A percentile compares a stretch with the other conserved stretches of the same genome.
These are phyloP conservation scores for Homarus americanus DNA, from an alignment of 1,140 invertebrate species.

Conservation along the genomic window DNA sequence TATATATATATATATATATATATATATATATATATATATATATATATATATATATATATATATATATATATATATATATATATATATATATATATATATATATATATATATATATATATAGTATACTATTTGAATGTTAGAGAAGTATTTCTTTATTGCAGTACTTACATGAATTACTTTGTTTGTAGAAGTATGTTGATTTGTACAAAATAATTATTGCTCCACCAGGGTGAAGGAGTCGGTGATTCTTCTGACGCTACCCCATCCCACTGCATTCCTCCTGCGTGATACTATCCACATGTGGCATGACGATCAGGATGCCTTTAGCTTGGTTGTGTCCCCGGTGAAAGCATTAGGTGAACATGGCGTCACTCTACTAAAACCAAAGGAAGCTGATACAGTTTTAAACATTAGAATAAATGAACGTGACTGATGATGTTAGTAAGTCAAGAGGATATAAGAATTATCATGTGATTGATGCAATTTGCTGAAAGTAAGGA, in stretches of 20 bases:
- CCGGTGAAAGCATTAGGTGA: constrained; percentile 82
- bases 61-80: no score
- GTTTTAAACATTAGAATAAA: constrained; percentile 55
- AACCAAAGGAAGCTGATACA: constrained; percentile 79
- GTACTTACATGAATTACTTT: background rate
- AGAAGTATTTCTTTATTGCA: no score
- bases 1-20: no score
- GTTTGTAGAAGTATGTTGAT: background rate
- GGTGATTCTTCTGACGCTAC: constrained; percentile 86
- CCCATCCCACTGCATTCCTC: constrained; percentile 86
- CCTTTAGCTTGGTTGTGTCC: constrained; percentile 78
- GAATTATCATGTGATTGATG: no score
- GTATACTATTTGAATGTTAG: no score
- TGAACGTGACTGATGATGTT: constrained; percentile 26
- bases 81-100: no score
- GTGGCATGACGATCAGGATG: constrained; percentile 73
- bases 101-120: no score
- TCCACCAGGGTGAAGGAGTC: constrained; percentile 87
- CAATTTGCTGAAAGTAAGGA: no score
- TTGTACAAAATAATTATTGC: constrained; percentile 59
- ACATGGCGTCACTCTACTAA: constrained; percentile 83
- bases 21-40: no score
- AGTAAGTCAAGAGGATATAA: no score
- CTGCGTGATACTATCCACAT: constrained; percentile 83
- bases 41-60: no score